Conservation (phyloP, 1,140 invertebrate species). For the Pseudomyrmex dendroicus region DNA sequence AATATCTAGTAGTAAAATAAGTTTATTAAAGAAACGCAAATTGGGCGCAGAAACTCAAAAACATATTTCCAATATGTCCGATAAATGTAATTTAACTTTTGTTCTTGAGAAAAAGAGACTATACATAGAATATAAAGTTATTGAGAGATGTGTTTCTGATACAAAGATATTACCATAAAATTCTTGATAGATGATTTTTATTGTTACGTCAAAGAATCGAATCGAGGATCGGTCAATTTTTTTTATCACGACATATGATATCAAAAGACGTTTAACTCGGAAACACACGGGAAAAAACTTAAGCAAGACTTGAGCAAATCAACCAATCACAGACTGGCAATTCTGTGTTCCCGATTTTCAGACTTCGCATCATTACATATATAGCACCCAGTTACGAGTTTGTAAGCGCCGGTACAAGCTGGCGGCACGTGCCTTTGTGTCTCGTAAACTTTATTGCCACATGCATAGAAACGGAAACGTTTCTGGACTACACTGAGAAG, state of each 20-base stretch:
- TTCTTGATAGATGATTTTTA: background rate
- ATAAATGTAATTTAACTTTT: background rate
- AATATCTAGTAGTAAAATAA: too few species aligned
- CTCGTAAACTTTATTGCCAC: constrained; percentile 35
- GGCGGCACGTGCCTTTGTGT: constrained; percentile 1
- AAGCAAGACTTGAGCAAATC: too few species aligned
- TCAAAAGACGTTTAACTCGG: too few species aligned
- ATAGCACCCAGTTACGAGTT: constrained; percentile 4
- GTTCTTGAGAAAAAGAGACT: background rate
- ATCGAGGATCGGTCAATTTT: too few species aligned
- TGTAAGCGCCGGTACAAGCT: background rate
- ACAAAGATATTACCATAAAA: background rate
- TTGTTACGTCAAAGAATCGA: background rate
- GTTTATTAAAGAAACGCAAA: too few species aligned
- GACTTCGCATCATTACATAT: background rate
- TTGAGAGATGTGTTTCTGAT: background rate
- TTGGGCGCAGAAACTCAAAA: too few species aligned
- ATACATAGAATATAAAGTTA: background rate
- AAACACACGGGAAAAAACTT: too few species aligned
- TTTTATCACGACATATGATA: too few species aligned
- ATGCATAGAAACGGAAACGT: background rate
- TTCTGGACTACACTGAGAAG: background rate
- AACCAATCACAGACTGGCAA: too few species aligned
- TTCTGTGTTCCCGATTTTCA: too few species aligned
- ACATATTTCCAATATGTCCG: background rate